A percentile compares a stretch with the other conserved stretches of the same genome.
These are phyloP conservation scores for Steinernema carpocapsae DNA, from an alignment of 2,888 invertebrate species.

Conservation along the genomic window DNA sequence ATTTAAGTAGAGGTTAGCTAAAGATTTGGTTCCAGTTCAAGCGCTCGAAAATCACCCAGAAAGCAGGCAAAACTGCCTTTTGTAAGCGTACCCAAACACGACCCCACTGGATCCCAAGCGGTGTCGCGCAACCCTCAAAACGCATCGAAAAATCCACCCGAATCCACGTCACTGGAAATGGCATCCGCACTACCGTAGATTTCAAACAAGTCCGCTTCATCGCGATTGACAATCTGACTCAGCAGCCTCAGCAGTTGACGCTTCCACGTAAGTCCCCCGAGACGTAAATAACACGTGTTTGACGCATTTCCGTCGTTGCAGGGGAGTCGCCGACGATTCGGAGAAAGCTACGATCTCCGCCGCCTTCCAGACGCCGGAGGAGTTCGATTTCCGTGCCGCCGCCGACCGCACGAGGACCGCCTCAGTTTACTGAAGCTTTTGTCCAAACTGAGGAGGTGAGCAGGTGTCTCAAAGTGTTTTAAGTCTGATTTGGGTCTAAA, in stretches of 20 bases:
- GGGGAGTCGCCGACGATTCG: conserved; percentile 1
- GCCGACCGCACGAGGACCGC: background rate
- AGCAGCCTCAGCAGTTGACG: background rate
- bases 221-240: too few species aligned
- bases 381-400: conserved; percentile 14
- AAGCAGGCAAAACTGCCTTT: background rate
- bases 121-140: conserved; percentile 17
- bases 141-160: conserved; percentile 20
- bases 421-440: background rate
- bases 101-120: conserved; percentile 24
- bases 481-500: background rate
- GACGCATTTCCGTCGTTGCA: background rate
- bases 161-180: conserved; percentile 30
- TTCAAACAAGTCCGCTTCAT: conserved; percentile 27
- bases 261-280: conserved; percentile 1
- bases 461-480: too few species aligned
- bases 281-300: background rate
- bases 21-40: background rate
- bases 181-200: conserved; percentile 18
- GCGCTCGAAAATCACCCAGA: background rate
- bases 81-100: too few species aligned
- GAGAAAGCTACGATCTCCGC: conserved; percentile 9
- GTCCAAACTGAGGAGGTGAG: conserved; percentile 28
- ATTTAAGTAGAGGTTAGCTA: background rate
- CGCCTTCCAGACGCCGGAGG: background rate